These are phyloP conservation scores for Podarcis cretensis DNA, from an alignment of 2,113 vertebrate species.

Conservation along the genomic window DNA sequence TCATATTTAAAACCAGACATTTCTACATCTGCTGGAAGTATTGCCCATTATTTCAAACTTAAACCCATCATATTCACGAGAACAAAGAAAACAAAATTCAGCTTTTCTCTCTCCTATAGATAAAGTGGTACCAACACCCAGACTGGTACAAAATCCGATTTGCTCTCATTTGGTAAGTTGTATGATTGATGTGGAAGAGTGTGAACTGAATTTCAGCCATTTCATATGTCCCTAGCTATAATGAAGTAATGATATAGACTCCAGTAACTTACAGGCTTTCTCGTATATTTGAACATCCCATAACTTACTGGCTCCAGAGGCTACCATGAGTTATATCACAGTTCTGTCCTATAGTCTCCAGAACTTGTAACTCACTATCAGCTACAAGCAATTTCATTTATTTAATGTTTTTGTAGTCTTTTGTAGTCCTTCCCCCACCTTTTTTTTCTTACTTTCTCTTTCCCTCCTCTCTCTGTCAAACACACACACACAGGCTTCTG, in stretches of 20 bases:
- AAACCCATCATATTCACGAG: background rate
- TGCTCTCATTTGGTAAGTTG: constrained; percentile 67
- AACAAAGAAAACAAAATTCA: constrained; percentile 19
- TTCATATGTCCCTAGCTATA: constrained; percentile 66
- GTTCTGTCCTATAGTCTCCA: constrained; percentile 62
- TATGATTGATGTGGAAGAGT: constrained; percentile 60
- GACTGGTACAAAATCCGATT: constrained; percentile 58
- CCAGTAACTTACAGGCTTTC: constrained; percentile 70
- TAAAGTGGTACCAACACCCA: constrained; percentile 37
- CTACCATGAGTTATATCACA: constrained; percentile 70
- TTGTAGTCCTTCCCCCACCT: constrained; percentile 35
- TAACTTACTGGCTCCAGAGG: constrained; percentile 73
- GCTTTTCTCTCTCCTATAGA: constrained; percentile 14
- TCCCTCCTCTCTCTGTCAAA: background rate
- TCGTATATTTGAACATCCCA: constrained; percentile 59
- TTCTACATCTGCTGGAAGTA: background rate
- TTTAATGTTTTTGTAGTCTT: constrained; percentile 66
- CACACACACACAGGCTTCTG: background rate
- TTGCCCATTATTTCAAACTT: background rate
- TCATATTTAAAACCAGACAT: constrained; percentile 9
- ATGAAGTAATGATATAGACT: constrained; percentile 71
- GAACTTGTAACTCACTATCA: constrained; percentile 69
- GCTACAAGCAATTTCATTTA: constrained; percentile 65
- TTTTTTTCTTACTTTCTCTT: background rate
- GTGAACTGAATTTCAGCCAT: constrained; percentile 59